Evolutionary conservation across 1,140 invertebrate genomes (phyloP).

Genomic region (Pararge aegeria): DNA sequence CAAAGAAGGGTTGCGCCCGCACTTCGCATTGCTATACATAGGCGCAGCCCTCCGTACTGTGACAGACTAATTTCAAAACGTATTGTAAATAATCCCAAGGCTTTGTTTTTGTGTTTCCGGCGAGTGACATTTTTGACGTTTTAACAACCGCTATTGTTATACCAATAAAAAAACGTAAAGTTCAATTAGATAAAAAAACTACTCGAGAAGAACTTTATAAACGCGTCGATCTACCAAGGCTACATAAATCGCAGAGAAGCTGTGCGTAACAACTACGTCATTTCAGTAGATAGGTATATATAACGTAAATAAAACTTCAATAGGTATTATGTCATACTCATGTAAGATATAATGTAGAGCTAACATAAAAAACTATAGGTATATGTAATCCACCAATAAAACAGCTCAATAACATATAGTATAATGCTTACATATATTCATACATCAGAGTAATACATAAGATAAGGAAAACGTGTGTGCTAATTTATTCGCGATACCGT

Average conservation of each 20-base stretch:
- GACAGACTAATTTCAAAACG: conserved; percentile 47
- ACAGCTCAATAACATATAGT: neutral
- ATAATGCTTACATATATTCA: conserved; percentile 9
- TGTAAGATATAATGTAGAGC: neutral
- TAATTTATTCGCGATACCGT: conserved; percentile 67
- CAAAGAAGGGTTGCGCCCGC: conserved; percentile 66
- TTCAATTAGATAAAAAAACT: conserved; percentile 15
- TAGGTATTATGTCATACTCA: neutral
- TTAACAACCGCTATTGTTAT: conserved; percentile 45
- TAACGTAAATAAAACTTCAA: neutral
- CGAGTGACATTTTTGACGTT: conserved; percentile 42
- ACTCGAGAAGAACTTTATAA: conserved; percentile 50
- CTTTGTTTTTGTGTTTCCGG: conserved; percentile 65
- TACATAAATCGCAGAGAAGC: conserved; percentile 41
- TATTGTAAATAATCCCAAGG: conserved; percentile 54
- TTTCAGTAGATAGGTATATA: neutral
- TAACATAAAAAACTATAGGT: neutral
- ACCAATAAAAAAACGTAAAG: conserved; percentile 3
- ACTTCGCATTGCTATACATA: conserved; percentile 61
- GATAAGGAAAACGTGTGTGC: conserved; percentile 40
- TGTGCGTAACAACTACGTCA: conserved; percentile 17
- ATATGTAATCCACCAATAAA: conserved; percentile 10
- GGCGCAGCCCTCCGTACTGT: conserved; percentile 37
- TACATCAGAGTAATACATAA: conserved; percentile 25
- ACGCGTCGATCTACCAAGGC: conserved; percentile 32